Base-by-base conservation (phyloP, 2,888 invertebrate species). In the Liodrosophila aerea region DNA sequence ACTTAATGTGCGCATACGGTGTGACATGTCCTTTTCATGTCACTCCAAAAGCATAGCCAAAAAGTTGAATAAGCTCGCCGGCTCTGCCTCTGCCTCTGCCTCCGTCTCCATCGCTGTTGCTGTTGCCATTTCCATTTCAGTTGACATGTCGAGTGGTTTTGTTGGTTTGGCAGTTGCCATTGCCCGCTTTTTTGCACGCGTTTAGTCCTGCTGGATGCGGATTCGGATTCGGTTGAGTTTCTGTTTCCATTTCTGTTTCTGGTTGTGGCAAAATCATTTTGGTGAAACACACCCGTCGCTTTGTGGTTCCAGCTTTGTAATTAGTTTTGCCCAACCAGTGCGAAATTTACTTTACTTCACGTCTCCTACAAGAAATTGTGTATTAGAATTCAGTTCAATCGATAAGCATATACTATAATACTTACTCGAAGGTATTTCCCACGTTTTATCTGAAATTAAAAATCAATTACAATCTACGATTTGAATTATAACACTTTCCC, bases 61-160 rank as follows among this genome's bases (percentile, higher is more conserved):
- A 80, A 80, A 80, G 73, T 81, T 78, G 46, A 37, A 64, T 49
- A 41, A 30, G 40, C 40, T 47, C 31, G 7, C 27, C 9, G 13
- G 33, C 27, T 12, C 18, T 15, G 22, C 18, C 36, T 49, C 18
- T 7, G 22, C 4, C 46, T 29, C 9, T 39, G 22, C 15, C 30
- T 7, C 7, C 34, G 52, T 33, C 40, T 37, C 5, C 39, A 31
- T 8, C 34, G 34, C 57, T 58, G 46, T 8, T 30, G 34, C 57
- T 58, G 46, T 53, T 39, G 46, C 34, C 41, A 67, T 63, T 76
- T 76, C 76, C 73, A 76, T 76, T 78, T 65, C 73, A 68, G 78
- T 76, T 82, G 83, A 78, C 78, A 80, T 82, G 78, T 80, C 83
- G 81, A 83, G 83, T 83, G 84, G 83, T 75, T 83, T 80, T 69